Base-by-base conservation (phyloP, 2,113 vertebrate species). In the Opisthocomus hoazin region DNA sequence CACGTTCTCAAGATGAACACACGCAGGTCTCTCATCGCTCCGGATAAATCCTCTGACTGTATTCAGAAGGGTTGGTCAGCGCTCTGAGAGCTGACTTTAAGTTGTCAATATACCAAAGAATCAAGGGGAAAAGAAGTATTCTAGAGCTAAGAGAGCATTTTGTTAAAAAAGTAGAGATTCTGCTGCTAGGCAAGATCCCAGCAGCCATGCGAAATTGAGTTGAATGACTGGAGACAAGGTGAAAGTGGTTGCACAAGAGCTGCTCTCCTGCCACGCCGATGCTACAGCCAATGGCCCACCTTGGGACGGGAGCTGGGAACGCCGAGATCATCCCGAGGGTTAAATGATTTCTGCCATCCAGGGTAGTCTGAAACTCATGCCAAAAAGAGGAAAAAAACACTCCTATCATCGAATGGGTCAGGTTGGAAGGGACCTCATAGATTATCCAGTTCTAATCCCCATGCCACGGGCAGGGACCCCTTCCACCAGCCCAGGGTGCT, bases 1-100 rank as follows among this genome's bases (percentile, higher is more conserved):
- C n/a, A 30, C 3, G 0, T 53, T 56, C n/a, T 58, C 0, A 0
- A 27, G 50, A 22, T 36, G 50, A 46, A 37, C 6, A 11, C 9
- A 13, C 10, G 9, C 7, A 23, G 7, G 65, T 22, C 9, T 20
- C 64, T 17, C 29, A 21, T 6, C 8, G 1, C 37, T 48, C 15
- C 3, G 43, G 73, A n/a, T n/a, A n/a, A 77, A 78, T 10, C 30
- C 48, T 2, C 12, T 0, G 36, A 23, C 18, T 9, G 4, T 6
- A 20, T 30, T 13, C 15, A 14, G 43, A 78, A 23, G 1, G 4
- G 51, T 2, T 24, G 45, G 39, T 50, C 69, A 60, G 57, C 12
- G 14, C 45, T 54, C 26, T 5, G 20, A 81, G 57, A 0, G 2
- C 15, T 29, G 78, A 39, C 37, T 81, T 76, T 6, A 50, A 75